Base-by-base conservation (phyloP, 2,888 invertebrate species). In the Tiliacea citrago region DNA sequence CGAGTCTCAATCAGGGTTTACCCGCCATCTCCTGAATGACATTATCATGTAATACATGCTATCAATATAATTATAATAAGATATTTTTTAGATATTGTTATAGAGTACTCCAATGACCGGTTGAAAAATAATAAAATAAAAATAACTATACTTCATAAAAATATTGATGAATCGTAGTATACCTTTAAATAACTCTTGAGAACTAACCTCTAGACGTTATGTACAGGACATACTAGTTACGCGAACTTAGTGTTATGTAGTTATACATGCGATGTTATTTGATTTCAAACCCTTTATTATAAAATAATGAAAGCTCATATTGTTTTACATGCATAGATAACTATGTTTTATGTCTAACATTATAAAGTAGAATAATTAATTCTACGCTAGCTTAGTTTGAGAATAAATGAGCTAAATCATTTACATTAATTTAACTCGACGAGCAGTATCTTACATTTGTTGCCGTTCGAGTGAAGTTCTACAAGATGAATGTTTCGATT, bases 391-490 rank as follows among this genome's bases (percentile, higher is more conserved):
- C 21, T 76, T 13, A 39, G 18, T 47, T 29, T 35, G 16, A 61
- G 42, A 67, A 81, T 51, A 16, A 67, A 81, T 62, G 61, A 51
- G 24, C 61, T 57, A 35, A 69, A 61, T 6, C 49, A 55, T 66
- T 61, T 51, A 66, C 66, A 76, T 75, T 51, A 75, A 81, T 81
- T 61, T 51, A 66, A 55, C 66, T 62, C 8, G 45, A 81, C 65
- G 45, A 66, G 76, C 81, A 62, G 10, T 66, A 67, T 81, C 60
- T 78, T 81, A 81, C 76, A 51, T 57, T 62, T 55, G 55, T 45
- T 62, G 58, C 76, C 66, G 49, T 24, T 66, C 5, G 7, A 7
- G 24, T 75, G 16, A 74, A 79, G 51, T 65, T 53, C 39, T 47
- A 45, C 53, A 24, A 75, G 55, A 75, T 75, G 49, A 66, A 75